phyloP scores from a whole-genome alignment of 2,113 vertebrate genomes.

The Lophotis ruficrista region DNA sequence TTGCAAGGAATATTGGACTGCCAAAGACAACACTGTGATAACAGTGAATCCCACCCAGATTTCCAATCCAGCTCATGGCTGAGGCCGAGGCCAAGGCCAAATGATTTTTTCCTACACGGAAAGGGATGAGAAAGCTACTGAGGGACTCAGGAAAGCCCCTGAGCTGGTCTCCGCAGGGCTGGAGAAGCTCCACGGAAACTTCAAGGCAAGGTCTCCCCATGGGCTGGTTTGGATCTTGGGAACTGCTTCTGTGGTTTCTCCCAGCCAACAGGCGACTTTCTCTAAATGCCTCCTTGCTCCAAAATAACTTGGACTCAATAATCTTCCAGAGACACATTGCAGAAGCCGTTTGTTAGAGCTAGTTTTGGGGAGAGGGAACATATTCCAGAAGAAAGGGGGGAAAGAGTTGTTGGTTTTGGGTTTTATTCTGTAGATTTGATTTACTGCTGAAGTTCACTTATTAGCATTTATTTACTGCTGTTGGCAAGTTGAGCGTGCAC shows the following conservation, averaged over 20 bases:
- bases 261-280: background rate
- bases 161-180: background rate
- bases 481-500: background rate
- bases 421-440: background rate
- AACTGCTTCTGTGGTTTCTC: background rate
- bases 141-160: background rate
- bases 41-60: background rate
- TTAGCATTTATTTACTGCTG: background rate
- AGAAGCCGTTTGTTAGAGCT: background rate
- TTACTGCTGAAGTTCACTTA: background rate
- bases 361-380: background rate
- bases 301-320: background rate
- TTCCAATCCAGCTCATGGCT: background rate
- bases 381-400: background rate
- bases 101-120: background rate
- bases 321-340: background rate
- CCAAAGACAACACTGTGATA: constrained; percentile 50
- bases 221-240: background rate
- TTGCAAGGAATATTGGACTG: background rate
- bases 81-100: background rate
- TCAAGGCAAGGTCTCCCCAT: background rate
- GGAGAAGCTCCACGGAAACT: background rate
- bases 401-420: background rate
- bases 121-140: background rate
- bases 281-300: background rate